Base-by-base conservation (phyloP, 2,797 vertebrate species). In the Melanotaenia trifasciata region DNA sequence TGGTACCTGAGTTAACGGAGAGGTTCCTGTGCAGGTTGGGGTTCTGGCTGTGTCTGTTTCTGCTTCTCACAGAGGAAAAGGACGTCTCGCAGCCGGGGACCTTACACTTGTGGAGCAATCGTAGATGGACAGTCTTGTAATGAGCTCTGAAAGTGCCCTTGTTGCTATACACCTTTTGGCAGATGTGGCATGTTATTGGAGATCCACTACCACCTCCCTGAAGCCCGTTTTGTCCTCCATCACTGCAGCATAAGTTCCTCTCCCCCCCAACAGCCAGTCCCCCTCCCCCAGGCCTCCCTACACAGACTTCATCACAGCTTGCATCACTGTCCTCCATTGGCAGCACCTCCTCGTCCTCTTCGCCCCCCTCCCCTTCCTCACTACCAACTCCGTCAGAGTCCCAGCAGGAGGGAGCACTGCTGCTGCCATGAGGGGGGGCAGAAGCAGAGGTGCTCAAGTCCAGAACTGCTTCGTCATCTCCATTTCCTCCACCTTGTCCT, bases 11-110 rank as follows among this genome's bases (percentile, higher is more conserved):
- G 70, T 80, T 85, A 1, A 92, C 80, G 20, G 90, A 84, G 58
- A 97, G 94, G 91, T 97, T 97, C 86, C 95, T 96, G 92, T 99
- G 98, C 81, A 99, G 95, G 90, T 99, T 99, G n/a, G 97, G 97
- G 83, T 99, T 99, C 92, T 99, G 98, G 89, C 98, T 99, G 92
- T 99, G 98, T 50, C 97, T 86, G 88, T 99, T 99, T 58, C 98
- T 94, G 81, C 98, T 99, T 62, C 98, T 95, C 20, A 98, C 97
- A 0, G 98, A 99, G 2, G 98, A 99, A 87, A 99, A 99, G 62
- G 96, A 96, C 0, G 95, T 98, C 69, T 96, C 95, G 73, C 98
- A 99, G 64, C 98, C 98, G 0, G 96, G 96, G 56, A 99, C 93
- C 90, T 98, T 99, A 92, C 98, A 99, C 67, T 97, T 97, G 87